These are phyloP conservation scores for Lydus trimaculatus DNA, from an alignment of 2,888 invertebrate genomes.

Conservation along the genomic window DNA sequence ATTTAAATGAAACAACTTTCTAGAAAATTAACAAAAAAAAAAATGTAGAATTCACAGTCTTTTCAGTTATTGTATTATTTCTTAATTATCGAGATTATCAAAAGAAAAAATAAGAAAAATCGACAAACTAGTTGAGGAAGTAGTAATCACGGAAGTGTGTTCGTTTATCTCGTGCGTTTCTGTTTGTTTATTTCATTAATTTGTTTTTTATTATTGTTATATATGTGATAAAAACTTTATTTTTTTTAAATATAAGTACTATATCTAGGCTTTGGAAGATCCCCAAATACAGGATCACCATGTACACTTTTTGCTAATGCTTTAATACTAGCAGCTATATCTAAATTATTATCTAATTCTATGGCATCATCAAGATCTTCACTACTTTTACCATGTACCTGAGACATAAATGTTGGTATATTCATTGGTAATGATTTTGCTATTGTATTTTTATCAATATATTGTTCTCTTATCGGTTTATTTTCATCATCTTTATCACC, in stretches of 20 bases:
- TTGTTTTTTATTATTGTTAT: not conserved
- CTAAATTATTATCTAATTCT: conserved; percentile 48
- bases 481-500: conserved; percentile 24
- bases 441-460: conserved; percentile 61
- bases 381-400: conserved; percentile 47
- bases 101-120: not conserved
- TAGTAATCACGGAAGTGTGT: conserved; percentile 2
- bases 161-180: not conserved
- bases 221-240: not conserved
- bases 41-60: conserved; percentile 1
- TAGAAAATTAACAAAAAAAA: conserved; percentile 1
- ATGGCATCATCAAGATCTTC: conserved; percentile 61
- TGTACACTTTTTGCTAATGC: conserved; percentile 91
- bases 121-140: not conserved
- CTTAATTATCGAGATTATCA: not conserved
- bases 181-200: not conserved
- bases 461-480: conserved; percentile 56
- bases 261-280: conserved; percentile 85
- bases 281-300: conserved; percentile 86
- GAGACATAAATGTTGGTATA: conserved; percentile 68
- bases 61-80: conserved; percentile 1
- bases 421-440: conserved; percentile 83
- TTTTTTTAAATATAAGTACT: conserved; percentile 87
- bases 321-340: conserved; percentile 91
- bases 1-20: not conserved